Evolutionary conservation across 2,888 invertebrate species (phyloP).

Genomic region (Acronicta aceris): DNA sequence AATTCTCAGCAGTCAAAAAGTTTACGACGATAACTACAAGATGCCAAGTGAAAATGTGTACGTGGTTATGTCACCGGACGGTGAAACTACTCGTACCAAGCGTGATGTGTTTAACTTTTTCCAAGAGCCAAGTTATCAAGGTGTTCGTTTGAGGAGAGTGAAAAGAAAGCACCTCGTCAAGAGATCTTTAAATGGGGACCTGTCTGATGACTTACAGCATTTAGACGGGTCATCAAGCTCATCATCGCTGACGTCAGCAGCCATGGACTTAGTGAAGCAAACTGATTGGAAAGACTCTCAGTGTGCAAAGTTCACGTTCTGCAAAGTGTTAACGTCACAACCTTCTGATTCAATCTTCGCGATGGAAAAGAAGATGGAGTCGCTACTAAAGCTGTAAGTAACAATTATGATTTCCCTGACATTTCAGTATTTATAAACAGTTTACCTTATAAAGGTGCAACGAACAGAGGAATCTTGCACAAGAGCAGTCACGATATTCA

Average conservation of each 20-base stretch:
- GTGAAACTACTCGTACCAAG: conserved; percentile 73
- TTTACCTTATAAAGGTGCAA: conserved; percentile 28
- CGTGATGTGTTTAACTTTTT: conserved; percentile 72
- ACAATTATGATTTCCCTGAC: conserved; percentile 4
- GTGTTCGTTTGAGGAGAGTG: conserved; percentile 65
- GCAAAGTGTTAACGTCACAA: conserved; percentile 92
- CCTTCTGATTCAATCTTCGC: conserved; percentile 91
- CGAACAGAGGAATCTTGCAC: conserved; percentile 36
- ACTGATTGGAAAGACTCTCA: conserved; percentile 93
- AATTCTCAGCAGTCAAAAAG: conserved; percentile 79
- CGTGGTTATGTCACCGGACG: conserved; percentile 85
- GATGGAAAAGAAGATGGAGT: conserved; percentile 95
- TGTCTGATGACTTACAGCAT: conserved; percentile 82
- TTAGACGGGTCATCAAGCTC: conserved; percentile 69
- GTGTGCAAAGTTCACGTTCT: conserved; percentile 94
- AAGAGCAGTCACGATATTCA: conserved; percentile 52
- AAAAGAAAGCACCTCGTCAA: conserved; percentile 73
- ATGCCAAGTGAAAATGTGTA: conserved; percentile 88
- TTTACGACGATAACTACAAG: conserved; percentile 86
- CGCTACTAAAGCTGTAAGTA: conserved; percentile 93
- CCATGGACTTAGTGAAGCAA: conserved; percentile 83
- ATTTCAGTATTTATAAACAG: conserved; percentile 6
- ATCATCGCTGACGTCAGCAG: conserved; percentile 76
- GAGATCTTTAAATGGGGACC: conserved; percentile 75
- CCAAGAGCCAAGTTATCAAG: conserved; percentile 68